Percentiles rank a stretch among this genome's conserved stretches.
Conservation (phyloP, 53 echinoderm and acorn worm species). For the Astropecten irregularis region DNA sequence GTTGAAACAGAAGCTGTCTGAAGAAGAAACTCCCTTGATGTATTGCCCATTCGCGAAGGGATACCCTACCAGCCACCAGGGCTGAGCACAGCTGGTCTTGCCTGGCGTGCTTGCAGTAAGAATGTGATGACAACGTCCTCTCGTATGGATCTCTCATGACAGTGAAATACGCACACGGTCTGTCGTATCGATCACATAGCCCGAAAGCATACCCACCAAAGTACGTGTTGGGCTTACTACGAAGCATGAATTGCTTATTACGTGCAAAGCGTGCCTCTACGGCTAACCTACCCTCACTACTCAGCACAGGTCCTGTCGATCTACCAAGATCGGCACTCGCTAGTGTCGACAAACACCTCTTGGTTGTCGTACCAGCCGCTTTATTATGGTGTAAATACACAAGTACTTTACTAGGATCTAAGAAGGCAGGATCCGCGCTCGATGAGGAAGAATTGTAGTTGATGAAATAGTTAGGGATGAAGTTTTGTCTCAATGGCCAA, state of each 20-base stretch:
- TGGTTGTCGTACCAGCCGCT: conserved; percentile 80
- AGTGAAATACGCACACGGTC: conserved; percentile 93
- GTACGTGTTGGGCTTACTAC: conserved; percentile 56
- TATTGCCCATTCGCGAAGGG: conserved; percentile 85
- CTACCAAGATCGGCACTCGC: conserved; percentile 9
- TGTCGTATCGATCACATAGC: conserved; percentile 72
- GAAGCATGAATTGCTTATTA: conserved; percentile 38
- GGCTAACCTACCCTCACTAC: conserved; percentile 55
- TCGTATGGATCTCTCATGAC: conserved; percentile 91
- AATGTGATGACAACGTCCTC: conserved; percentile 80
- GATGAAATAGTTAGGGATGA: conserved; percentile 52
- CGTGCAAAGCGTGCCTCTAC: conserved; percentile 55
- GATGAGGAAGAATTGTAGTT: neutral
- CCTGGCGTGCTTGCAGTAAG: conserved; percentile 75
- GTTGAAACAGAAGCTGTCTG: conserved; percentile 80
- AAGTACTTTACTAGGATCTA: conserved; percentile 46
- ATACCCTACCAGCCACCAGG: conserved; percentile 66
- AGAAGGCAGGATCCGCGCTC: neutral
- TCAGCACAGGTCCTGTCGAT: conserved; percentile 54
- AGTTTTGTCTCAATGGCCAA: conserved; percentile 46
- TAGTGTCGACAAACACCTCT: conserved; percentile 64
- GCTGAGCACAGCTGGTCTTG: conserved; percentile 87
- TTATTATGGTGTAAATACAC: conserved; percentile 95
- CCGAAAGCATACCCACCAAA: conserved; percentile 96
- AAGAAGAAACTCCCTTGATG: conserved; percentile 97